These are phyloP conservation scores for Chironomus tepperi DNA, from an alignment of 1,140 invertebrate species.

Conservation along the genomic window DNA sequence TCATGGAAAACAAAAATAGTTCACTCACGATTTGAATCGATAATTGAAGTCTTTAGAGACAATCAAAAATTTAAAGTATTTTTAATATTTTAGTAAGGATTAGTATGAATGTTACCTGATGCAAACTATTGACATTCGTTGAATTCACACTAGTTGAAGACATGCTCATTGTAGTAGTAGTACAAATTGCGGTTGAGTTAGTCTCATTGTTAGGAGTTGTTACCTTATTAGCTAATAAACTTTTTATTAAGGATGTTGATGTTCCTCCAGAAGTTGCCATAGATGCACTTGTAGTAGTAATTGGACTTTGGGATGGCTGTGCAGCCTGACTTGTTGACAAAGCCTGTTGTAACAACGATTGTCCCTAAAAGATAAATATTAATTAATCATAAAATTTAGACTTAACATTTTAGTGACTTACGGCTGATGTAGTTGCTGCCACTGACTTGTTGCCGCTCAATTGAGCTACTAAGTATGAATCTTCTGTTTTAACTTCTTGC, in stretches of 20 bases:
- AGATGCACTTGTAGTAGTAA: conserved; percentile 28
- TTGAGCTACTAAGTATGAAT: not conserved
- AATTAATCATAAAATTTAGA: conserved; percentile 27
- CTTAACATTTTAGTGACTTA: not conserved
- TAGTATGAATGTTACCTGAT: conserved; percentile 36
- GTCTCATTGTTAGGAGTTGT: conserved; percentile 45
- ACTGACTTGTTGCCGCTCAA: not conserved
- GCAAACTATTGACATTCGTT: conserved; percentile 35
- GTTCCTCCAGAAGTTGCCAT: conserved; percentile 38
- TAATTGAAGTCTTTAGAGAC: not conserved
- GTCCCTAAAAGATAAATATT: conserved; percentile 21
- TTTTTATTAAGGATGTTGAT: conserved; percentile 64
- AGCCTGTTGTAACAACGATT: conserved; percentile 23
- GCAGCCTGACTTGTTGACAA: conserved; percentile 29
- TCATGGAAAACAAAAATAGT: not conserved
- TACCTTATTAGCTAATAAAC: conserved; percentile 77
- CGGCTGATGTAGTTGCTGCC: not conserved
- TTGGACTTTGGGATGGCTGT: conserved; percentile 29
- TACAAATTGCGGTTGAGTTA: conserved; percentile 35
- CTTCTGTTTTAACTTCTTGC: conserved; percentile 29
- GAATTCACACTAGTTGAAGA: conserved; percentile 39
- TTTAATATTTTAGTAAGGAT: conserved; percentile 16
- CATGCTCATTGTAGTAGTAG: conserved; percentile 30
- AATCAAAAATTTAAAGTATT: not conserved
- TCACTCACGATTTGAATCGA: not conserved